Percentiles rank a stretch among this genome's conserved stretches.
These are phyloP conservation scores for Naso thynnoides DNA, from an alignment of 2,797 vertebrate genomes.

Conservation along the genomic window DNA sequence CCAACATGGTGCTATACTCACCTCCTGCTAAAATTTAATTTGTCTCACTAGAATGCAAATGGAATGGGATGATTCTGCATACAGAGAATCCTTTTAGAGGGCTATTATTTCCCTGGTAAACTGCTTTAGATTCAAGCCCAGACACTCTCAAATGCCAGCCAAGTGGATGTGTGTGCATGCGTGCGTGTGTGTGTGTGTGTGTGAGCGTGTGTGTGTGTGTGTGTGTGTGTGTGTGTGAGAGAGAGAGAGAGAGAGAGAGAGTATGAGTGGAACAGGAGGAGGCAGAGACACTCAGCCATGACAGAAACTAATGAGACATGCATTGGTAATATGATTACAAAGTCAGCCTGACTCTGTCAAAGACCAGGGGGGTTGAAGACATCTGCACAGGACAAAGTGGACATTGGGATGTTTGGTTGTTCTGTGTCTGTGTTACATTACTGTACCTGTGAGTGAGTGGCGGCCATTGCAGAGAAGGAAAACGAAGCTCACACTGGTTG, in stretches of 20 bases:
- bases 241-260: conserved; percentile 1
- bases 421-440: conserved; percentile 4
- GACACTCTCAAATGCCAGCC: conserved; percentile 78
- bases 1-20: conserved; percentile 61
- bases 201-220: conserved; percentile 22
- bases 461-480: conserved; percentile 12
- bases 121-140: conserved; percentile 82
- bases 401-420: conserved; percentile 25
- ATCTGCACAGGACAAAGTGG: conserved; percentile 60
- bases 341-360: conserved; percentile 71
- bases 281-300: conserved; percentile 77
- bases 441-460: conserved; percentile 14
- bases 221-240: not conserved
- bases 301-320: conserved; percentile 83
- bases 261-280: conserved; percentile 50
- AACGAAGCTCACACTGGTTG: conserved; percentile 2
- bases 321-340: conserved; percentile 83
- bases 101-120: conserved; percentile 81
- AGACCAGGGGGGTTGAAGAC: conserved; percentile 54
- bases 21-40: conserved; percentile 76
- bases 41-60: conserved; percentile 82
- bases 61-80: conserved; percentile 74
- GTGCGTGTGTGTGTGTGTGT: conserved; percentile 49
- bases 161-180: conserved; percentile 57
- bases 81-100: conserved; percentile 81